Conservation (phyloP, 2,113 vertebrate species). For the Hippoglossus stenolepis region DNA sequence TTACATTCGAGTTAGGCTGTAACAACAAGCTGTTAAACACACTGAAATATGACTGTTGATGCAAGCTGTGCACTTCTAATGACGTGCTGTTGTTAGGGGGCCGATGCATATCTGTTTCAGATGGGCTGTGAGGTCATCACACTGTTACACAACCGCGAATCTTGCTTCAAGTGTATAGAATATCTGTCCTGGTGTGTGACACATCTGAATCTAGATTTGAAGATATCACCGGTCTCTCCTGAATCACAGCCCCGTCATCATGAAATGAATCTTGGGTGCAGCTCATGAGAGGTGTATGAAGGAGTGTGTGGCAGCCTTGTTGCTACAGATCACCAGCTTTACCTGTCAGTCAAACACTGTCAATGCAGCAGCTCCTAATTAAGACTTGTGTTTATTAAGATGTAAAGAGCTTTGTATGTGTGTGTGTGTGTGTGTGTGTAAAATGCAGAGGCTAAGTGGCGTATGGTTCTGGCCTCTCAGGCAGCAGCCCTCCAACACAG, state of each 20-base stretch:
- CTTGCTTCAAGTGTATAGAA: background rate
- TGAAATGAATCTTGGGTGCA: conserved; percentile 3
- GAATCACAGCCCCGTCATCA: background rate
- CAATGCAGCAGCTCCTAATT: background rate
- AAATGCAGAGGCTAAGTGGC: conserved; percentile 4
- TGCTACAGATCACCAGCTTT: background rate
- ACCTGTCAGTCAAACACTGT: background rate
- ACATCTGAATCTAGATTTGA: background rate
- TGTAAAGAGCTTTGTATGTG: background rate
- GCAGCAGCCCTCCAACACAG: conserved; percentile 48
- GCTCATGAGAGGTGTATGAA: conserved; percentile 8
- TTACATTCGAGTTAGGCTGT: conserved; percentile 34
- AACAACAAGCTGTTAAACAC: conserved; percentile 55
- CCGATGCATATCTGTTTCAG: background rate
- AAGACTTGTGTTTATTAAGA: no score
- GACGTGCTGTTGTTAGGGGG: conserved; percentile 10
- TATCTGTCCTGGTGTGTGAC: no score
- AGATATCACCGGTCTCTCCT: background rate
- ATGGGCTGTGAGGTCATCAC: background rate
- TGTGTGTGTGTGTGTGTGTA: conserved; percentile 19
- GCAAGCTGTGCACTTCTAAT: conserved; percentile 2
- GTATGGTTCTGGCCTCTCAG: conserved; percentile 65
- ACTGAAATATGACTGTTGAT: conserved; percentile 34
- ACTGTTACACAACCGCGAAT: background rate
- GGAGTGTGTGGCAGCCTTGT: conserved; percentile 1